Percentiles rank a stretch among this genome's conserved stretches.
Evolutionary conservation across 2,888 invertebrate species (phyloP).

Genomic region (Trissolcus japonicus): DNA sequence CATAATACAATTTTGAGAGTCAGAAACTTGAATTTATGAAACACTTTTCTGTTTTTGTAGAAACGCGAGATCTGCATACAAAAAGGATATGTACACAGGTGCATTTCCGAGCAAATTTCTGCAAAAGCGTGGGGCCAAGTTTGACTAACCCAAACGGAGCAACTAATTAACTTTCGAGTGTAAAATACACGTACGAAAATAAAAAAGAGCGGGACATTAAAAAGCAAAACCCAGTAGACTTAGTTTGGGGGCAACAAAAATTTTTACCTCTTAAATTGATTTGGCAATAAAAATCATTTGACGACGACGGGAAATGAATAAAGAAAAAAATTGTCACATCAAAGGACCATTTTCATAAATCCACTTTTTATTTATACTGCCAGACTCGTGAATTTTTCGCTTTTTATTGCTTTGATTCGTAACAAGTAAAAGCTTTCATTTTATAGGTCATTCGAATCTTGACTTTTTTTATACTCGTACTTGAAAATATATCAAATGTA

Average conservation of each 20-base stretch:
- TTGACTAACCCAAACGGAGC: too few species aligned
- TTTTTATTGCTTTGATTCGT: conserved; percentile 33
- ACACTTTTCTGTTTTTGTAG: conserved; percentile 1
- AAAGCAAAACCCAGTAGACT: not conserved
- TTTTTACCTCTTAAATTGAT: not conserved
- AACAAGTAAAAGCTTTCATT: conserved; percentile 42
- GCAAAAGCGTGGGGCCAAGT: too few species aligned
- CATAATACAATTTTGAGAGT: conserved; percentile 9
- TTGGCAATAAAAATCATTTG: not conserved
- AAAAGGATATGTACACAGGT: not conserved
- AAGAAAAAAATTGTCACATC: conserved; percentile 5
- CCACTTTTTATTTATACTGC: conserved; percentile 8
- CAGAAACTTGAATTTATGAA: conserved; percentile 12
- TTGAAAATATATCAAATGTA: not conserved
- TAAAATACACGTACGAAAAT: too few species aligned
- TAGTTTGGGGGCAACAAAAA: not conserved
- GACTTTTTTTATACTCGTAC: conserved; percentile 8
- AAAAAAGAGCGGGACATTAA: not conserved
- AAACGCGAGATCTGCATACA: too few species aligned
- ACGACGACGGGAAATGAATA: not conserved
- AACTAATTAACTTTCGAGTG: too few species aligned
- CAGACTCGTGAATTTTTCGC: conserved; percentile 17
- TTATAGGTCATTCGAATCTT: conserved; percentile 16
- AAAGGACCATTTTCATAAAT: conserved; percentile 11
- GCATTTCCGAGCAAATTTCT: not conserved